Base-by-base conservation (phyloP, 2,113 vertebrate genomes). In the Dicerorhinus sumatrensis region DNA sequence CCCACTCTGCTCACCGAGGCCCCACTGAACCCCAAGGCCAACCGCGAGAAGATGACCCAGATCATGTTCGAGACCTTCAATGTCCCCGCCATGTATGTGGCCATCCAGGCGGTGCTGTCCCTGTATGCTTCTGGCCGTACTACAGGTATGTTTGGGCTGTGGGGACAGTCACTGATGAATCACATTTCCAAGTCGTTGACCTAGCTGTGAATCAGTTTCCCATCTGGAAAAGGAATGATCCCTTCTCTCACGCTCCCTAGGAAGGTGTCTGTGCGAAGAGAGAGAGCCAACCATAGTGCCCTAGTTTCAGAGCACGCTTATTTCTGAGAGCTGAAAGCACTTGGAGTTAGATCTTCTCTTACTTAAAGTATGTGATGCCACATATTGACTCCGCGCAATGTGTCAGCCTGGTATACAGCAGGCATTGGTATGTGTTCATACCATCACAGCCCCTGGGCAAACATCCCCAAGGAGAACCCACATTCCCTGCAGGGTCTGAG, bases 51-150 rank as follows among this genome's bases (percentile, higher is more conserved):
- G 99, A 99, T 99, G 99, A 99, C 99, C 58, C 99, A 99, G 98
- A 99, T 99, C 99, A 99, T 99, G 99, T 99, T 99, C 99, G 99
- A 99, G 99, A 99, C 99, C 98, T 99, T 99, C 99, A 99, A 99
- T 0, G 99, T 99, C 96, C 99, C 99, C 21, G 99, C 99, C 98
- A 99, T 99, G 99, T 99, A 99, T 98, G 99, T 99, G 98, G 99
- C 99, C 72, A 99, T 99, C 99, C 99, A 99, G 99, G 99, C 99
- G 91, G 99, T 99, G 95, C 99, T 99, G 98, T 99, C 99, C 96
- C 99, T 99, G 82, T 99, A 99, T 82, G 99, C 99, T 77, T 99
- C 99, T 97, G 99, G 99, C 70, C 99, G 99, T 99, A 99, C 99
- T 99, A 99, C 99, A 98, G 99, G 99, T 99, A 98, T 13, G 91